Evolutionary conservation across 2,113 vertebrate species (phyloP).

Genomic region (Nymphicus hollandicus): DNA sequence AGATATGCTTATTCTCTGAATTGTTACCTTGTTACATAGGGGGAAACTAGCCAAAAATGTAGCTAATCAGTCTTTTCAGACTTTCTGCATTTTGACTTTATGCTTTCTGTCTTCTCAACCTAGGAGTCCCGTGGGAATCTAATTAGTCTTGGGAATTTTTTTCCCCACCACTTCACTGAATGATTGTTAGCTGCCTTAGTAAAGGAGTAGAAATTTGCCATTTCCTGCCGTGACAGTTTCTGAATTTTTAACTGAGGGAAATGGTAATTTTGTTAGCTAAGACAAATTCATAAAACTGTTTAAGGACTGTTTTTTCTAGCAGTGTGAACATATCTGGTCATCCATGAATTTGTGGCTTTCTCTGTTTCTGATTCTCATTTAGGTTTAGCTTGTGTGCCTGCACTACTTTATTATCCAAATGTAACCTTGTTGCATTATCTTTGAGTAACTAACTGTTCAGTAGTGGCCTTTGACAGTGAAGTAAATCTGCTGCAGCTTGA

Average conservation of each 20-base stretch:
- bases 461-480: neutral
- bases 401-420: neutral
- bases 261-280: neutral
- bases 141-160: neutral
- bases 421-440: neutral
- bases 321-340: neutral
- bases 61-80: neutral
- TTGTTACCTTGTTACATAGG: neutral
- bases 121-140: neutral
- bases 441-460: neutral
- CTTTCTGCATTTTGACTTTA: neutral
- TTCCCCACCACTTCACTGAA: accelerated
- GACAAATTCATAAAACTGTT: neutral
- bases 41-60: accelerated
- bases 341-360: neutral
- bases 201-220: neutral
- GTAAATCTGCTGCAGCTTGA: neutral
- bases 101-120: neutral
- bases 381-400: neutral
- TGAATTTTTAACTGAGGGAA: neutral
- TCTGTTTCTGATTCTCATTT: neutral
- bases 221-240: neutral
- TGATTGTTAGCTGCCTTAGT: neutral
- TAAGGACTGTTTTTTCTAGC: neutral
- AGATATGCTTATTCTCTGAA: neutral